Conservation (phyloP, 2,113 vertebrate genomes). For the Poecilia latipinna region DNA sequence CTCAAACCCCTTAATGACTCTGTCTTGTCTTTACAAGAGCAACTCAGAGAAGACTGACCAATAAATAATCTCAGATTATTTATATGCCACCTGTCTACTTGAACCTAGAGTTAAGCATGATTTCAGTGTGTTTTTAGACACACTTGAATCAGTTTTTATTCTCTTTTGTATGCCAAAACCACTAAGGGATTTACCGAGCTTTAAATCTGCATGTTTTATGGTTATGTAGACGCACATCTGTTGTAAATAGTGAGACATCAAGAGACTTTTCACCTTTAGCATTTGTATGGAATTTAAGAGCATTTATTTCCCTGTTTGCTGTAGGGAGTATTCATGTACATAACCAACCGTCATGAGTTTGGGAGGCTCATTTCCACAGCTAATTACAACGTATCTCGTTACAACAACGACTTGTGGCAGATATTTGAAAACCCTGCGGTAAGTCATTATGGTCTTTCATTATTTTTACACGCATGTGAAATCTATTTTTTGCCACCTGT, state of each 20-base stretch:
- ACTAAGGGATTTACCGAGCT: constrained; percentile 11
- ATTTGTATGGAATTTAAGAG: constrained; percentile 52
- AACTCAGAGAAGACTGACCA: constrained; percentile 13
- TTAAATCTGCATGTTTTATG: constrained; percentile 29
- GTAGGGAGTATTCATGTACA: constrained; percentile 97
- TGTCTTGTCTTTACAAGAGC: constrained; percentile 21
- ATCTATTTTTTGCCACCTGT: constrained; percentile 27
- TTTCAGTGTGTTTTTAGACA: constrained; percentile 59
- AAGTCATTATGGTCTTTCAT: constrained; percentile 68
- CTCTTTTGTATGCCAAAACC: constrained; percentile 24
- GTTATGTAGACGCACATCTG: constrained; percentile 12
- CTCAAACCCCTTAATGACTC: constrained; percentile 29
- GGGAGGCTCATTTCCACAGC: constrained; percentile 95
- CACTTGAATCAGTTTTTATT: constrained; percentile 50
- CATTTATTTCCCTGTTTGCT: constrained; percentile 52
- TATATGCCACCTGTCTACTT: constrained; percentile 54
- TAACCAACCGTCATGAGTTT: constrained; percentile 96
- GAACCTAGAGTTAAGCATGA: constrained; percentile 22
- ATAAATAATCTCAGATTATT: constrained; percentile 80
- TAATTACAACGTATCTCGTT: constrained; percentile 95
- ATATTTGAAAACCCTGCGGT: constrained; percentile 99
- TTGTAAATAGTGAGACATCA: constrained; percentile 14
- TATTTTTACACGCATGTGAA: constrained; percentile 12
- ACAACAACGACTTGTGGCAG: constrained; percentile 97
- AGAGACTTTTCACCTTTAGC: neutral